Evolutionary conservation across 2,888 invertebrate genomes (phyloP).

Genomic region (Tetropium fuscum): DNA sequence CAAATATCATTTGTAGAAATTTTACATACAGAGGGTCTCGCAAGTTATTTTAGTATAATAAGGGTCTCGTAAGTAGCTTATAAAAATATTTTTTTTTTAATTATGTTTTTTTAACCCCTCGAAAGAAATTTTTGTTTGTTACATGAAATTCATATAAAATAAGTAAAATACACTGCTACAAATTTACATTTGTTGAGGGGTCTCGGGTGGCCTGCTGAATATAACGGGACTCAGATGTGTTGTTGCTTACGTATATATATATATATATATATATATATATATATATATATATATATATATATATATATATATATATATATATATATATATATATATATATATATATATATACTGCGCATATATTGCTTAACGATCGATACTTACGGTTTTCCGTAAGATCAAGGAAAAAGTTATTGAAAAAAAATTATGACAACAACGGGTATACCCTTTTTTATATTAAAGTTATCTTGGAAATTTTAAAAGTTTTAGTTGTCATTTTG

Average conservation of each 20-base stretch:
- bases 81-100: neutral
- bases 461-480: neutral
- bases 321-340: too few relatives aligned
- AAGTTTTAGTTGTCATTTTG: neutral
- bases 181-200: neutral
- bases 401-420: neutral
- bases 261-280: neutral
- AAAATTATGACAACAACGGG: neutral
- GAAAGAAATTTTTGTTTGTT: neutral
- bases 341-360: too few relatives aligned
- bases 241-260: neutral
- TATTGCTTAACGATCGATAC: too few relatives aligned
- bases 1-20: neutral
- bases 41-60: neutral
- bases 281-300: too few relatives aligned
- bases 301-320: too few relatives aligned
- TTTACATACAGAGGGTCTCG: constrained; percentile 1
- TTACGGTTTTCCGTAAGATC: neutral
- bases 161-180: neutral
- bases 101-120: neutral
- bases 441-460: neutral
- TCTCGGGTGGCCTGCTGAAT: neutral
- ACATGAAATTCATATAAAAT: neutral
- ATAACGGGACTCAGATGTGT: neutral
- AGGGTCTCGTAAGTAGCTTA: neutral